These are phyloP conservation scores for Cheilinus undulatus DNA, from an alignment of 2,113 vertebrate genomes.

Conservation along the genomic window DNA sequence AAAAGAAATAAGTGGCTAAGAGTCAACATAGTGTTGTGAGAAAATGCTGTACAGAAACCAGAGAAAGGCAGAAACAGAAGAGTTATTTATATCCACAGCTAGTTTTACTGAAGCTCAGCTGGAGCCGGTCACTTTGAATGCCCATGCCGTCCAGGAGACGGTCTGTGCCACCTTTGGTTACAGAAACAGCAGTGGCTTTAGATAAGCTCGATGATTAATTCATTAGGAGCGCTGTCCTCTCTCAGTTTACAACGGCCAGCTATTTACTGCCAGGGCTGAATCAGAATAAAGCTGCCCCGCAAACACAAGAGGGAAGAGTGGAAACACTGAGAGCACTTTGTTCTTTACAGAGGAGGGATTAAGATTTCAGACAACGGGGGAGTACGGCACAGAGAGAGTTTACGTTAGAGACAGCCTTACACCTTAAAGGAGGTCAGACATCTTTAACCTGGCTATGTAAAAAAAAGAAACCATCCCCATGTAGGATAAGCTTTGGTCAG, in stretches of 20 bases:
- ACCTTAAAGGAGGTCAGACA: not conserved
- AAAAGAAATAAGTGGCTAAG: not conserved
- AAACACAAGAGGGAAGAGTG: not conserved
- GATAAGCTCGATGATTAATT: slow-evolving; percentile 52
- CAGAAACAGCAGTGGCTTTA: slow-evolving; percentile 39
- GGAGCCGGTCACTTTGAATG: slow-evolving; percentile 20
- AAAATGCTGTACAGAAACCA: no score
- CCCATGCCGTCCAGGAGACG: not conserved
- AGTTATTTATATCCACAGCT: not conserved
- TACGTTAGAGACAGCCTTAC: not conserved
- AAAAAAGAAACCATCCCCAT: not conserved
- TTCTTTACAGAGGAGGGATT: not conserved
- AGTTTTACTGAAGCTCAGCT: not conserved
- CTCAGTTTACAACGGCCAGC: slow-evolving; percentile 37
- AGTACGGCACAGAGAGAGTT: not conserved
- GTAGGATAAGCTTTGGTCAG: not conserved
- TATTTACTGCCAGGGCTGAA: slow-evolving; percentile 3
- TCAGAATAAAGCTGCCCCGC: slow-evolving; percentile 5
- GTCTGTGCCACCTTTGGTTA: slow-evolving; percentile 40
- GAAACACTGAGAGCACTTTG: not conserved
- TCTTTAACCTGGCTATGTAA: not conserved
- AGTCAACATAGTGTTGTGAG: not conserved
- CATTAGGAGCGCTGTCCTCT: slow-evolving; percentile 33
- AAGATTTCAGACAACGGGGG: no score
- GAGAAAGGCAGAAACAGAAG: not conserved